These are phyloP conservation scores for Eulemur albifrons DNA, from an alignment of 2,797 vertebrate species.

Conservation along the genomic window DNA sequence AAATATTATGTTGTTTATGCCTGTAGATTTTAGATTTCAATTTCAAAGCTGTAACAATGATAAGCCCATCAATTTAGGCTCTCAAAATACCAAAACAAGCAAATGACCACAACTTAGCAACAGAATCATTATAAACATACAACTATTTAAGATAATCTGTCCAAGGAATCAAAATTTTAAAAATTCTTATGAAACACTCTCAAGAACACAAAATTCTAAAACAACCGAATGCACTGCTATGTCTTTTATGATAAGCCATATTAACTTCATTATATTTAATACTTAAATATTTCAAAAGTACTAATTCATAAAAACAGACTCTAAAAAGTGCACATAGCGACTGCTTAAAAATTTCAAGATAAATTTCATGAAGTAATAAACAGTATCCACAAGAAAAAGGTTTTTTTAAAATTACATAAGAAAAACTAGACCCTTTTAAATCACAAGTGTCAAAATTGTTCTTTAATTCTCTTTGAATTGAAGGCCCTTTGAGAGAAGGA, in stretches of 20 bases:
- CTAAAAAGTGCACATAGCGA: neutral
- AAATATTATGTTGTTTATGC: constrained; percentile 3
- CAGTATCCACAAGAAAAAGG: neutral
- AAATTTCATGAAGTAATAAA: neutral
- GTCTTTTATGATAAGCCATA: neutral
- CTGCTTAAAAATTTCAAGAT: constrained; percentile 11
- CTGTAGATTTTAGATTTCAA: neutral
- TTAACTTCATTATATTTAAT: neutral
- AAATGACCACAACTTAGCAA: neutral
- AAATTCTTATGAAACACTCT: neutral
- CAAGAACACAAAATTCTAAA: neutral
- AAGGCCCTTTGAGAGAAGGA: neutral
- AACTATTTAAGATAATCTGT: neutral
- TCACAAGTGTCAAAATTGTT: neutral
- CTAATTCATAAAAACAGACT: neutral
- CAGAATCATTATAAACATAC: neutral
- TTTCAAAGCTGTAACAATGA: constrained; percentile 25
- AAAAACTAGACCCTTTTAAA: neutral
- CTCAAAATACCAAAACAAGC: constrained; percentile 15
- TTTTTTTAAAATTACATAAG: neutral
- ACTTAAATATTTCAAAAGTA: neutral
- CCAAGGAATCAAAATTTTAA: neutral
- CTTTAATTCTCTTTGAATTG: constrained; percentile 16
- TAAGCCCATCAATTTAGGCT: constrained; percentile 26
- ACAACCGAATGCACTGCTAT: neutral